These are phyloP conservation scores for Oreonectes daqikongensis DNA, from an alignment of 2,797 vertebrate genomes.

Conservation along the genomic window DNA sequence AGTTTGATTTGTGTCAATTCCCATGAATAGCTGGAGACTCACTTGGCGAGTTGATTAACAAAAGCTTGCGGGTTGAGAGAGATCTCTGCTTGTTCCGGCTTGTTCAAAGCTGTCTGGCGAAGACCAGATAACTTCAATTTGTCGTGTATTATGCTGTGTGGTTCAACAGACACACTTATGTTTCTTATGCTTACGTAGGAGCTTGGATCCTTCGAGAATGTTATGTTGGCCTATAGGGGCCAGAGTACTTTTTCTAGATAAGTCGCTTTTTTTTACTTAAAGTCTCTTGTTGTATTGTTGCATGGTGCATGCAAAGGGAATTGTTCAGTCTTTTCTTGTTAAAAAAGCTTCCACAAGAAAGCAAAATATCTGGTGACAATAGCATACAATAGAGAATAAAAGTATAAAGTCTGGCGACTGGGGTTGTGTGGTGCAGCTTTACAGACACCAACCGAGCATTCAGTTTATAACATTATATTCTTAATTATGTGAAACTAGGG, in stretches of 20 bases:
- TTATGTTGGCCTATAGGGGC: no score
- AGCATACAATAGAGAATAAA: no score
- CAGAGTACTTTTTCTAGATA: no score
- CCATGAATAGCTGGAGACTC: slow-evolving; percentile 25
- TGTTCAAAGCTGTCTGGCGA: background rate
- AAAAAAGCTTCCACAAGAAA: no score
- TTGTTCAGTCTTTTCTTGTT: background rate
- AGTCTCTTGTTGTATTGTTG: background rate
- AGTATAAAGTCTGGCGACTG: background rate
- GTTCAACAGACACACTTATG: background rate
- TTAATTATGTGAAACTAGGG: background rate
- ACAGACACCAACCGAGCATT: background rate
- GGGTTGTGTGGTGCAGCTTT: slow-evolving; percentile 20
- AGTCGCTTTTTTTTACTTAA: background rate
- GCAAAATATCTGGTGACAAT: no score
- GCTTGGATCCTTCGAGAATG: background rate
- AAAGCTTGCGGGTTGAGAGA: slow-evolving; percentile 13
- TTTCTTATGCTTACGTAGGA: background rate
- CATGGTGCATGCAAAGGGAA: background rate
- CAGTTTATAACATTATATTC: background rate
- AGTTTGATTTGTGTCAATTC: slow-evolving; percentile 28
- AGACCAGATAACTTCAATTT: background rate
- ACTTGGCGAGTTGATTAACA: slow-evolving; percentile 36
- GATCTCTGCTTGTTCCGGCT: slow-evolving; percentile 38
- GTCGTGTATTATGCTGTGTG: background rate